Evolutionary conservation across 1,140 invertebrate species (phyloP), one percentile per base, ranked within the genome.

Genomic region (Sinella curviseta): DNA sequence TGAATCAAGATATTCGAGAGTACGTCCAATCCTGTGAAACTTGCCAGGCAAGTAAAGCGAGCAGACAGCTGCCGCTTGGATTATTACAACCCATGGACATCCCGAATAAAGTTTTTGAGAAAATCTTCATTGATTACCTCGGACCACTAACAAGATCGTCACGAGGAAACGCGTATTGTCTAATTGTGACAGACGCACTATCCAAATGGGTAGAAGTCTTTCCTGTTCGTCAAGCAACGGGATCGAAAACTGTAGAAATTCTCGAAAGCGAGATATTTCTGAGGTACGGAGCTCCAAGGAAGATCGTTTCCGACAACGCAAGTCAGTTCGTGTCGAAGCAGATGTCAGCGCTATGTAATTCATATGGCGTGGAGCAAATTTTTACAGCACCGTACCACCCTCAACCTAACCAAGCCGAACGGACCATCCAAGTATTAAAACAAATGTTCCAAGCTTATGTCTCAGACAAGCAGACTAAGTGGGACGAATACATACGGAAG

Each of bases 401-500:
- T 16, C 78, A 84, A 34, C 30, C 65, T 33, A 70, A 70, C 31
- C 14, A 3, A 70, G 65, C 65, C 2, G 75, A 79, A 16, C 83
- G 83, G 70, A 35, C 75, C 0, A 81, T 79, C 14, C 80, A 84
- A 70, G 24, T 79, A 0, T 31, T 81, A 1, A 84, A 83, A 60
- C 33, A 79, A 75, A 82, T 80, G 16, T 57, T 84, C 17, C 82
- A 82, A 73, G 79, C 54, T 82, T 57, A 79, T 84, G 0, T 85
- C 86, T 1, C 36, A 75, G 0, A 77, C 75, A 30, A 24, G 33
- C 16, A 60, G 8, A 14, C 77, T 75, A 28, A 77, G 60, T 88
- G 86, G 87, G 82, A 86, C 65, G 74, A 82, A 0, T 78, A 85
- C 16, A 74, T 89, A 1, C 79, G 84, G 0, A 84, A 86, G 28